Evolutionary conservation across 30 jellyfish, hydroid and myxozoan genomes (phyloP), one percentile per base, ranked within the genome.

Genomic region (Pelagia noctiluca): DNA sequence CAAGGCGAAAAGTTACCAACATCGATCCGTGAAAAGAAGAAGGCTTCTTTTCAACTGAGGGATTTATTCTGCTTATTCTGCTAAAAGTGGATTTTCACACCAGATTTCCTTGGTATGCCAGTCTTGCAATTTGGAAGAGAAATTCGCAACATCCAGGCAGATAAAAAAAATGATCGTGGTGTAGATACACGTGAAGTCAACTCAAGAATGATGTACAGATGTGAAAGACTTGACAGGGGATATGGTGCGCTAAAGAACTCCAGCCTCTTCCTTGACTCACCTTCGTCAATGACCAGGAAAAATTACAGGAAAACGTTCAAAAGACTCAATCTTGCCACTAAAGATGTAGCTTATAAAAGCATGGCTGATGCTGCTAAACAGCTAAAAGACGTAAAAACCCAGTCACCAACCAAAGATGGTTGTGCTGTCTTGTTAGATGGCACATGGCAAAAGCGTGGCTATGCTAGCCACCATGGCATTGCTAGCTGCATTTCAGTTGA

Each of bases 381-480:
- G 38, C 30, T 35, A 11, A 8, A 0, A 18, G 24, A 21, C 26
- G 38, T 61, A 22, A 18, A 38, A 22, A 38, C 73, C 29, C 4
- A 61, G 0, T 35, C 24, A 38, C 24, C 24, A 22, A 38, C 24
- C 2, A 28, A 22, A 16, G 1, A 22, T 22, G 73, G 29, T 25
- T 19, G 21, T 0, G 38, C 38, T 16, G 73, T 61, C 1, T 61
- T 38, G n/a, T 61, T 61, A 3, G 73, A 61, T 61, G 73, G 73
- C 26, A 61, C 73, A n/a, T 61, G 73, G 73, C 24, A 38, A 3
- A 61, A 61, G 29, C 24, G 73, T 22, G 73, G 73, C 73, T 61
- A 61, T 38, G 29, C 73, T 22, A 38, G 38, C 30, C 24, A 11
- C 38, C 29, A 22, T 61, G 73, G 73, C 2, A 28, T 61, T 61